Evolutionary conservation across 2,113 vertebrate species (phyloP).

Genomic region (Cryptomyrus ogoouensis): DNA sequence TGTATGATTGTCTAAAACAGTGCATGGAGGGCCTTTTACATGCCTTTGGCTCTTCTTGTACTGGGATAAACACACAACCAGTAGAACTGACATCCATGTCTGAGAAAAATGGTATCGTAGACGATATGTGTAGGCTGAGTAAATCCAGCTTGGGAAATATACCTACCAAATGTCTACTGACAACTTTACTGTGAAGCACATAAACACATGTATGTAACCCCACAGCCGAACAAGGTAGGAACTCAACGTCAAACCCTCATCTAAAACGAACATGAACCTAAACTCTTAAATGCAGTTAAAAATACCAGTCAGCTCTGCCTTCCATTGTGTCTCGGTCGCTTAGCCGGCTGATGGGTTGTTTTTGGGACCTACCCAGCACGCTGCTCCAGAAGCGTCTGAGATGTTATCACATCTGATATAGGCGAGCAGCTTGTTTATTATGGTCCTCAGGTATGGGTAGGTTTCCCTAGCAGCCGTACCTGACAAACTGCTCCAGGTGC

Average conservation of each 20-base stretch:
- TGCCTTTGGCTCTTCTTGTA: background rate
- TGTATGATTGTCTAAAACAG: background rate
- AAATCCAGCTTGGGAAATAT: background rate
- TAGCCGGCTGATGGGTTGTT: background rate
- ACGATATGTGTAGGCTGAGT: background rate
- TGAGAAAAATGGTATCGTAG: background rate
- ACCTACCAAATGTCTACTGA: background rate
- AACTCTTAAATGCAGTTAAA: background rate
- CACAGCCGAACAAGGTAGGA: background rate
- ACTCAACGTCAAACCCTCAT: background rate
- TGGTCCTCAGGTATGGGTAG: background rate
- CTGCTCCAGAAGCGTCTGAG: background rate
- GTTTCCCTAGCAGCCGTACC: background rate
- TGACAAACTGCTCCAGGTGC: conserved; percentile 77
- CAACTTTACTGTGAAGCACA: background rate
- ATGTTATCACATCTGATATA: background rate
- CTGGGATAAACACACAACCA: background rate
- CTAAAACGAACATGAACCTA: background rate
- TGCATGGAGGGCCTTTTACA: background rate
- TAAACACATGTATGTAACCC: background rate
- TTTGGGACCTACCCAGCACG: background rate
- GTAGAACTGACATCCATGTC: background rate
- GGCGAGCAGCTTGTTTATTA: background rate
- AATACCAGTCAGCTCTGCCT: background rate
- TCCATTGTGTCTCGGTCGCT: background rate